Conservation (phyloP, 2,113 vertebrate genomes). For the Petrocephalus zakoni region DNA sequence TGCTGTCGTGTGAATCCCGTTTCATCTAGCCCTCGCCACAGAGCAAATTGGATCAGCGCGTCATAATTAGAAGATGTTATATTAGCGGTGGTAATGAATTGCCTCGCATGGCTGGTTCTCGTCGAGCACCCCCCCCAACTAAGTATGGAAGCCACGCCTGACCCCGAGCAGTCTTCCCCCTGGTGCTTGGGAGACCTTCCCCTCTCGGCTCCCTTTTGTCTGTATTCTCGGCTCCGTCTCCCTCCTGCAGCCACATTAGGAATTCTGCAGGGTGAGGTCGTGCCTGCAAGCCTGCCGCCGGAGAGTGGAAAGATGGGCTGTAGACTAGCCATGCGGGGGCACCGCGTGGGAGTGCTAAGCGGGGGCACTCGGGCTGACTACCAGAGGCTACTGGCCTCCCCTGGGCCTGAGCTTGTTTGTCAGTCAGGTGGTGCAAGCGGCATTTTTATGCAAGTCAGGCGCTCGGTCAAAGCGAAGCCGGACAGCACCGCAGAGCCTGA, state of each 20-base stretch:
- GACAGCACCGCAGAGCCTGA: background rate
- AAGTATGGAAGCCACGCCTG: background rate
- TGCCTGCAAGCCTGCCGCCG: background rate
- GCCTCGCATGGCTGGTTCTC: background rate
- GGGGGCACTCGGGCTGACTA: background rate
- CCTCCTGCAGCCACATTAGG: background rate
- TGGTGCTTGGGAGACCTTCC: background rate
- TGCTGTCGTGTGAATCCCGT: background rate
- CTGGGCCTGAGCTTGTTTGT: background rate
- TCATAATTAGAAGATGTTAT: constrained; percentile 16
- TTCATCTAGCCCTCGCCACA: background rate
- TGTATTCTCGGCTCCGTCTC: background rate
- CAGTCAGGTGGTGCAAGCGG: background rate
- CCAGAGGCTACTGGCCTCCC: background rate
- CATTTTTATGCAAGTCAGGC: background rate
- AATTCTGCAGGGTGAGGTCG: background rate
- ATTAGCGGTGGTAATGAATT: constrained; percentile 24
- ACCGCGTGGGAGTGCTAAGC: background rate
- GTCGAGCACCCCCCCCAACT: background rate
- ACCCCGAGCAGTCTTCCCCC: background rate
- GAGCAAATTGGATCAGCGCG: constrained; percentile 16
- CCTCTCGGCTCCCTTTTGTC: background rate
- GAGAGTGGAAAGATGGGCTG: background rate
- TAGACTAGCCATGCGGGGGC: background rate
- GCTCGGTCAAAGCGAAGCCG: background rate